Evolutionary conservation across 2,113 vertebrate species (phyloP), one percentile per base, ranked within the genome.

Genomic region (Cathartes aura): DNA sequence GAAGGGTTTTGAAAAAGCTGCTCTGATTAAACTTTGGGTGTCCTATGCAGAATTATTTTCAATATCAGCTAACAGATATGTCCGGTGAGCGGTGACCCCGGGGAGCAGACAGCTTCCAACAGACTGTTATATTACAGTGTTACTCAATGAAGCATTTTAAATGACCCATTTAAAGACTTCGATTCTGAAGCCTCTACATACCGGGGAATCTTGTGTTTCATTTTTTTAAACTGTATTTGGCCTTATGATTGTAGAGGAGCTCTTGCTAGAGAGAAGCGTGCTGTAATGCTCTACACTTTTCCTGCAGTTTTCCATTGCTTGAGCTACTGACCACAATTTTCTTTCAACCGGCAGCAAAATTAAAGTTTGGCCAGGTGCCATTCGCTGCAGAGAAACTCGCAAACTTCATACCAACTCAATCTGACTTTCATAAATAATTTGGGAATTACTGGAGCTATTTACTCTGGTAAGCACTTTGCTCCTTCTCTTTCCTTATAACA

Each of bases 71-170:
- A 52, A 55, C 7, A 84, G 81, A 5, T 52, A 30, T 0, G 6
- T 36, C 38, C 3, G 2, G 18, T 21, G 15, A 83, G 52, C 1
- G 0, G 23, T 52, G 87, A 80, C 71, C 66, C 52, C 1, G 1
- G 30, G 68, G 32, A 95, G 29, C n/a, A 68, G 27, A 27, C 30
- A 72, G 7, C 34, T 93, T 87, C 59, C 59, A 82, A 47, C 68
- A 73, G 40, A 15, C 26, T 60, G 15, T 32, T 67, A 5, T 3
- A n/a, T 38, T 56, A 47, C 52, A 87, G 30, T 9, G 4, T 45
- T 89, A 22, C 8, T 71, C 22, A 66, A 9, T 43, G 30, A 84
- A 84, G 15, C 18, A 30, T 56, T 93, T 90, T 40, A 56, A 68
- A 47, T 81, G 23, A 60, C 8, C 15, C 34, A 40, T 70, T 76